Evolutionary conservation across 2,888 invertebrate genomes (phyloP).

Genomic region (Aspidapion aeneum): DNA sequence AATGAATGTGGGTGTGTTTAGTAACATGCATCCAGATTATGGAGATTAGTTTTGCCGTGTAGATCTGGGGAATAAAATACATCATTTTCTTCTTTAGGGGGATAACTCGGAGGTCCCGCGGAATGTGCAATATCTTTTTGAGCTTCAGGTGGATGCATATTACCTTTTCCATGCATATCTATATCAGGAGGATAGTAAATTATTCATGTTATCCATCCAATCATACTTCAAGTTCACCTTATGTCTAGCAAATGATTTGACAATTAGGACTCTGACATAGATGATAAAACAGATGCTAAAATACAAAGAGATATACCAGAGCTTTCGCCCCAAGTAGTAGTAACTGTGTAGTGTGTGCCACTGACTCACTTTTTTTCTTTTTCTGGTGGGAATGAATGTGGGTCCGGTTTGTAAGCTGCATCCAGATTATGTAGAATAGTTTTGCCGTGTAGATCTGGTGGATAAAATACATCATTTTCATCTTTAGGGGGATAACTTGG

Average conservation of each 20-base stretch:
- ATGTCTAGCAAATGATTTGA: constrained; percentile 69
- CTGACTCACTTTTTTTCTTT: constrained; percentile 59
- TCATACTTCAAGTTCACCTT: constrained; percentile 65
- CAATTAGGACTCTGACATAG: constrained; percentile 67
- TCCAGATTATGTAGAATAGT: too few species aligned
- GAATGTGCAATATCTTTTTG: neutral
- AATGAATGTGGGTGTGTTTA: too few species aligned
- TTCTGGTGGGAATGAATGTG: too few species aligned
- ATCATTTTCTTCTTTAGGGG: constrained; percentile 5
- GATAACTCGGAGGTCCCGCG: neutral
- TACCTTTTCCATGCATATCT: constrained; percentile 22
- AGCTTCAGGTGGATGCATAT: neutral
- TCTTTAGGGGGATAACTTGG: too few species aligned
- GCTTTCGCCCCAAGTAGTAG: constrained; percentile 69
- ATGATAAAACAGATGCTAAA: constrained; percentile 68
- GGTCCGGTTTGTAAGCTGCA: too few species aligned
- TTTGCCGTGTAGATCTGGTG: constrained; percentile 16
- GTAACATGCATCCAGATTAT: too few species aligned
- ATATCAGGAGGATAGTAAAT: constrained; percentile 33
- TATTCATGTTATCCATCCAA: too few species aligned
- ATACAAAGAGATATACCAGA: constrained; percentile 73
- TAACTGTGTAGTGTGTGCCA: constrained; percentile 63
- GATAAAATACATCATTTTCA: constrained; percentile 11
- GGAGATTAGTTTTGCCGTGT: constrained; percentile 13
- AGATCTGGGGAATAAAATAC: constrained; percentile 16